Base-by-base conservation (phyloP, 35 echinoderm and acorn worm species). In the Ophiothrix spiculata region DNA sequence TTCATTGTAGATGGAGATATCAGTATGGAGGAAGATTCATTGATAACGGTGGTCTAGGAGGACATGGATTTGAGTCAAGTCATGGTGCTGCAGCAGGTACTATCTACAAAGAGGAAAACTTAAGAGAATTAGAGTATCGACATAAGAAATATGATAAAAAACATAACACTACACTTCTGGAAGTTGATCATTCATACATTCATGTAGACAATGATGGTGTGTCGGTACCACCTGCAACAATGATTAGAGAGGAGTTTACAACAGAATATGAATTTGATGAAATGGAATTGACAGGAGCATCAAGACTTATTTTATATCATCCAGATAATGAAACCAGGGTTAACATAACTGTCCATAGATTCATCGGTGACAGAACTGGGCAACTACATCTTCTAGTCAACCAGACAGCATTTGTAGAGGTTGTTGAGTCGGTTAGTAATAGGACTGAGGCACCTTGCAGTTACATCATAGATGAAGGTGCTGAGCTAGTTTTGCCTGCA, bases 11-110 rank as follows among this genome's bases (percentile, higher is more conserved):
- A 16, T 96, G 93, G 93, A 38, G 90, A 33, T 96, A 96, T 38
- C 90, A 91, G 69, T 96, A 83, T 86, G 93, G 93, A 74, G 93
- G 93, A 56, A 42, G 60, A 79, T 96, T 88, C 78, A 60, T 96
- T 0, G 89, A 96, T 78, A 83, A 92, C 86, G 93, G 93, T 19
- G 93, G 93, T 41, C 80, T 85, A 56, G 93, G 93, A 33, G 86
- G 85, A 2, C 32, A 32, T 64, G 79, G 75, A 28, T 75, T 86
- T 82, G 86, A 83, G 12, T 41, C 79, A 4, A 81, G 86, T 19
- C 93, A 96, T 89, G 93, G 93, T 11, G 93, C 86, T 80, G 89
- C 93, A 36, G 93, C 90, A 39, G 93, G 93, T 49, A 96, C 93
- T 37, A 79, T 91, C 10, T 96, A 96, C 41, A 88, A 89, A 77